Base-by-base conservation (phyloP, 2,888 invertebrate species). In the Gandaritis pyraliata region DNA sequence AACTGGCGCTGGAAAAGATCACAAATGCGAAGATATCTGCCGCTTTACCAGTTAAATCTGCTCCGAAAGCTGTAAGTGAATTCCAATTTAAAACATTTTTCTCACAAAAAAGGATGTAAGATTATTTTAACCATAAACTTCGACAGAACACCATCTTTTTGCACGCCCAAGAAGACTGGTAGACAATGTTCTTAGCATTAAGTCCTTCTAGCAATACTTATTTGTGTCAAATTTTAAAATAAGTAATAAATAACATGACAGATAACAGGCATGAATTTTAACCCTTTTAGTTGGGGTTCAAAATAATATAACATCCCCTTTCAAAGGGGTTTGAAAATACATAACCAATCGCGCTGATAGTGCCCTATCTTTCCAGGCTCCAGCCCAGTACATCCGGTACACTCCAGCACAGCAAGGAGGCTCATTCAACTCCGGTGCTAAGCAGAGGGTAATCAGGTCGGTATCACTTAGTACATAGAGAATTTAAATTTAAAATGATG, bases 331-430 rank as follows among this genome's bases (percentile, higher is more conserved):
- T 38, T 50, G n/a, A 23, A 48, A 60, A 52, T 51, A 66, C 5
- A 13, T 16, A 78, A 80, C 73, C 75, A 78, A 73, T 64, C 64
- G 64, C 70, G 59, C 74, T 87, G 78, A 86, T 84, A 88, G 87
- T 83, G 58, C 68, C 0, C 54, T 18, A n/a, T n/a, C 1, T 68
- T 74, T 73, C 1, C 90, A 95, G 93, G 98, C 95, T 0, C 98
- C 98, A 0, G 98, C 98, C 0, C 98, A 99, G 80, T 99, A 98
- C 84, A 98, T 99, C 78, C 94, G 99, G 0, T 99, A 99, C 85
- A 99, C 99, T 0, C 99, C 99, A 0, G 98, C 98, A 0, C 99
- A 99, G 81, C 99, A 99, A 92, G 98, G 99, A 0, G 94, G 94
- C 10, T 95, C 96, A 0, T 99, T 97, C 81, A 99, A 99, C 88